Conservation (phyloP, 1,140 invertebrate species). For the Polypedilum vanderplanki region DNA sequence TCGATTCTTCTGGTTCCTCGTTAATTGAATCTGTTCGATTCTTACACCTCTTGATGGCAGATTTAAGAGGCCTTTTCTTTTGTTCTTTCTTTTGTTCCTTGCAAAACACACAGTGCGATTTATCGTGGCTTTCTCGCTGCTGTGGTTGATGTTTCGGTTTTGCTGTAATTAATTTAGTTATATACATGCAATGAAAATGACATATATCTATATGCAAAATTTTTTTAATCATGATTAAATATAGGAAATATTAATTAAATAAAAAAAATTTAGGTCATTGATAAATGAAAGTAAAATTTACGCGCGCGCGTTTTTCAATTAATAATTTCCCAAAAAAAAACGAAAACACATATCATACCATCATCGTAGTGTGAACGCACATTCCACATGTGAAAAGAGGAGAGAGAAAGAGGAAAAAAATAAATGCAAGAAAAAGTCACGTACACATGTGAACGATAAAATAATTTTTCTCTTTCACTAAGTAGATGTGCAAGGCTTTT, state of each 20-base stretch:
- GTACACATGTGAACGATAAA: constrained; percentile 4
- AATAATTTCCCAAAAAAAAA: not conserved
- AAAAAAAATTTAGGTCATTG: not conserved
- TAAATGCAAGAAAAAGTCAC: constrained; percentile 7
- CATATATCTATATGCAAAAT: not conserved
- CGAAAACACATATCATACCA: not conserved
- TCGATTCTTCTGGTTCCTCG: not conserved
- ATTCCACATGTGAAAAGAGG: not conserved
- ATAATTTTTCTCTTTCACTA: not conserved
- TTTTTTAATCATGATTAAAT: not conserved
- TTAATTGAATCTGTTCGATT: not conserved
- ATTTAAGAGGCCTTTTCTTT: constrained; percentile 15
- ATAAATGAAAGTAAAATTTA: constrained; percentile 14
- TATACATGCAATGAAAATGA: not conserved
- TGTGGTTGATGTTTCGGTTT: not conserved
- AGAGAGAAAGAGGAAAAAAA: not conserved
- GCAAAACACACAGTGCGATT: not conserved
- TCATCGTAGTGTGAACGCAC: not conserved
- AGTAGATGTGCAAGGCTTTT: too few relatives aligned
- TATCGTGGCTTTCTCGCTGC: not conserved
- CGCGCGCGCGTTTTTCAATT: not conserved
- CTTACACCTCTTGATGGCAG: not conserved
- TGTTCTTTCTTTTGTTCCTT: not conserved
- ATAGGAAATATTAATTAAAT: not conserved
- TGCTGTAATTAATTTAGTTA: not conserved